A percentile compares a stretch with the other conserved stretches of the same genome.
phyloP scores from a whole-genome alignment of 2,888 invertebrate genomes.

The Lasioglossum marginatum region DNA sequence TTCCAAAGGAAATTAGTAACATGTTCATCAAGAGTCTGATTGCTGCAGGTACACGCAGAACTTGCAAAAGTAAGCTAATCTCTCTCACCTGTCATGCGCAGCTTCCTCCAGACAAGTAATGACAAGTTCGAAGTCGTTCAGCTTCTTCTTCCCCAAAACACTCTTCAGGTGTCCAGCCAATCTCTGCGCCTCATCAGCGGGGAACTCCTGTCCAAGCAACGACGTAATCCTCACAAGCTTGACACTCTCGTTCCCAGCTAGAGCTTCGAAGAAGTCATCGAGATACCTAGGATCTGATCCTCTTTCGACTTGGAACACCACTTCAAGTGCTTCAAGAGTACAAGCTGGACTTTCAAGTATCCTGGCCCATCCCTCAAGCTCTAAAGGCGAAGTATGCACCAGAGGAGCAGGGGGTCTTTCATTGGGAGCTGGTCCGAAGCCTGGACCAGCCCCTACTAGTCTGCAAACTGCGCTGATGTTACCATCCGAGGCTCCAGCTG shows the following conservation, averaged over 20 bases:
- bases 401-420: conserved; percentile 79
- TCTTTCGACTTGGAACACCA: conserved; percentile 85
- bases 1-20: too few relatives aligned
- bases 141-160: conserved; percentile 84
- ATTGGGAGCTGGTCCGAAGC: conserved; percentile 83
- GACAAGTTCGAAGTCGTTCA: conserved; percentile 86
- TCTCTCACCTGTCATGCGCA: conserved; percentile 83
- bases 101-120: conserved; percentile 86
- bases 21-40: too few relatives aligned
- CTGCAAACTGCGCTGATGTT: conserved; percentile 86
- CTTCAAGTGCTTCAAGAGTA: conserved; percentile 85
- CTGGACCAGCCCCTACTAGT: conserved; percentile 85
- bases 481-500: conserved; percentile 86
- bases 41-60: neutral
- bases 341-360: conserved; percentile 85
- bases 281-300: conserved; percentile 84
- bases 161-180: conserved; percentile 85
- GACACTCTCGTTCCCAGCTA: conserved; percentile 86
- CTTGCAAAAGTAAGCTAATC: neutral
- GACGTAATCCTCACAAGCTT: conserved; percentile 85
- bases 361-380: conserved; percentile 86
- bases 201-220: conserved; percentile 86
- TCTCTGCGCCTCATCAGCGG: conserved; percentile 85
- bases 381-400: conserved; percentile 84
- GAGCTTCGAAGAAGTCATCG: conserved; percentile 85